Percentiles rank a stretch among this genome's conserved stretches.
Evolutionary conservation across 2,888 invertebrate species (phyloP).

Genomic region (Drosophila mulleri): DNA sequence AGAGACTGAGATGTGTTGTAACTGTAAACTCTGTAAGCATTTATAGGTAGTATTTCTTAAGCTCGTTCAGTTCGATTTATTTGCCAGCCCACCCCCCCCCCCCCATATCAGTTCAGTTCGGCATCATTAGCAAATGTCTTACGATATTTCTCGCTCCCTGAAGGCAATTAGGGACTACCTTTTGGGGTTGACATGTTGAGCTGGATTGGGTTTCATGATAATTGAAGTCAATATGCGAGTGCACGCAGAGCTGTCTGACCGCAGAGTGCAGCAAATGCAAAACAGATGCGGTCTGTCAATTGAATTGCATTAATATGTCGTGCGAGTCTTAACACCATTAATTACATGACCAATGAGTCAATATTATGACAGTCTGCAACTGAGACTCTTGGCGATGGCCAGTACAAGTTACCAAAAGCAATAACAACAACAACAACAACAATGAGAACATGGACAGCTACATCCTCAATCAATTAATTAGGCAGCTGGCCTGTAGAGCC

Average conservation of each 20-base stretch:
- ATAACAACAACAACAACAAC: conserved; percentile 7
- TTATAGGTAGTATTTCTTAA: not conserved
- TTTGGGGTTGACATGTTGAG: not conserved
- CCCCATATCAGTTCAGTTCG: no score
- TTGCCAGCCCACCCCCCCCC: no score
- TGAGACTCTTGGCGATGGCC: conserved; percentile 19
- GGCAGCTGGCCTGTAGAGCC: conserved; percentile 19
- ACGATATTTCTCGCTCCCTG: not conserved
- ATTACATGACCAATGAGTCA: conserved; percentile 77
- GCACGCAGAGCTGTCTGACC: not conserved
- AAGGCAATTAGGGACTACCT: conserved; percentile 53
- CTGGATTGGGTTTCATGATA: conserved; percentile 58
- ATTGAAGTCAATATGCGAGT: conserved; percentile 80
- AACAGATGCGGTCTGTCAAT: conserved; percentile 70
- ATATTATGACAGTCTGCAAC: conserved; percentile 70
- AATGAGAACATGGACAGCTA: conserved; percentile 16
- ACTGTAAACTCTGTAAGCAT: no score
- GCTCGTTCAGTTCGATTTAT: not conserved
- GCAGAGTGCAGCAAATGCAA: conserved; percentile 45
- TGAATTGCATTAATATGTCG: conserved; percentile 69
- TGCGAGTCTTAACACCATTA: conserved; percentile 75
- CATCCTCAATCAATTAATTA: conserved; percentile 71
- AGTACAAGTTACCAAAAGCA: not conserved
- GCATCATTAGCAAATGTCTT: not conserved
- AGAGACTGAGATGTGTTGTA: no score